Base-by-base conservation (phyloP, 2,113 vertebrate species). In the Lycaon pictus region DNA sequence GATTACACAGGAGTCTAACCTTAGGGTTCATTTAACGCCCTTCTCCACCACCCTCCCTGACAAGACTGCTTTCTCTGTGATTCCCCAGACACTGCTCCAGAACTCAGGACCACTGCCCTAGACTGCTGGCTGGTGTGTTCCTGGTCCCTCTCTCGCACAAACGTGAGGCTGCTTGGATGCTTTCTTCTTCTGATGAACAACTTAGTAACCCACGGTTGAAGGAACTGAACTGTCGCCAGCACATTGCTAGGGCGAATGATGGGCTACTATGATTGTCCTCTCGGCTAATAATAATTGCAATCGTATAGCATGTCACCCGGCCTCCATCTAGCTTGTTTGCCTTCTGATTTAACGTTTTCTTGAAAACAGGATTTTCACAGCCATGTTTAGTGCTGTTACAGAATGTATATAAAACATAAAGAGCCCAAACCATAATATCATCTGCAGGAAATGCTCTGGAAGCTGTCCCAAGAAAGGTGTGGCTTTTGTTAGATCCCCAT, bases 391-490 rank as follows among this genome's bases (percentile, higher is more conserved):
- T 79, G 51, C 37, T 63, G 43, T 29, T 62, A 15, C 25, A 27
- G 7, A 77, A 53, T 6, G 11, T 12, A 32, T 20, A 37, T 32
- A 79, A 96, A 67, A 90, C 56, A 43, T 8, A 62, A 80, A 85
- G 56, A 48, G 20, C 35, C 48, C 7, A 43, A 90, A n/a, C 25
- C 43, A 71, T 35, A 58, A 35, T 11, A 37, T 1, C 23, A 5
- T 81, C 67, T 53, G 32, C 74, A 80, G 37, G 83, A n/a, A 93
- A 69, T 11, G 10, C 79, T 74, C 74, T 65, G n/a, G 53, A 96
- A 92, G 58, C 22, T 19, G 84, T 60, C 55, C 51, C 11, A 4
- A 71, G 62, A 63, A 86, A 83, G 58, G 58, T 2, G 4, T 20
- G 20, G 27, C 56, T 60, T 51, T 62, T 35, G 15, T 58, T 23